These are phyloP conservation scores for Plotosus lineatus DNA, from an alignment of 2,113 vertebrate species.

Conservation along the genomic window DNA sequence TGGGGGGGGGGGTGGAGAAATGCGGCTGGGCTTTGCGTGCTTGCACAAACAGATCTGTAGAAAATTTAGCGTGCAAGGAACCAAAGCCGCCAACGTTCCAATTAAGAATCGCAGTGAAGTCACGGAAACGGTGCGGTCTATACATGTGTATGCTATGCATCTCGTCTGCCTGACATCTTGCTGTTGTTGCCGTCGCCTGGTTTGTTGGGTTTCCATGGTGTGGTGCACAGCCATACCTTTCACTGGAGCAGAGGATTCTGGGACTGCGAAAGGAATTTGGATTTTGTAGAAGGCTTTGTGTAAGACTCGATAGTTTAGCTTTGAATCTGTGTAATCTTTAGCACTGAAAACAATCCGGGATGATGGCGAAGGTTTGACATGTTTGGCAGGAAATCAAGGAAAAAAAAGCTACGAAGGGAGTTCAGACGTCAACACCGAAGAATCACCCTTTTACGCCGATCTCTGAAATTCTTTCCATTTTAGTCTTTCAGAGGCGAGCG, in stretches of 20 bases:
- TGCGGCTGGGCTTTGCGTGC: neutral
- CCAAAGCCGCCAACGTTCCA: conserved; percentile 18
- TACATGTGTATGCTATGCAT: neutral
- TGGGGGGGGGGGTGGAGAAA: no score
- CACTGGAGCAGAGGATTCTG: conserved; percentile 34
- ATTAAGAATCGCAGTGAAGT: conserved; percentile 1
- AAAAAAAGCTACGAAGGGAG: conserved; percentile 42
- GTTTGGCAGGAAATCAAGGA: conserved; percentile 61
- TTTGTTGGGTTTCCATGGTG: conserved; percentile 7
- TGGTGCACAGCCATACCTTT: neutral
- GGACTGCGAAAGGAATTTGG: neutral
- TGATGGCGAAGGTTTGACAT: conserved; percentile 46
- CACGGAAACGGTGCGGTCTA: neutral
- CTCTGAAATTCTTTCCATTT: conserved; percentile 23
- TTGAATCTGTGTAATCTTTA: conserved; percentile 55
- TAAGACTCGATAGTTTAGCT: conserved; percentile 56
- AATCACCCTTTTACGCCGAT: neutral
- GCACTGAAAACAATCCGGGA: conserved; percentile 38
- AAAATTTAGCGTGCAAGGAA: conserved; percentile 7
- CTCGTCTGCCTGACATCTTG: neutral
- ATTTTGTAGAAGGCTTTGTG: neutral
- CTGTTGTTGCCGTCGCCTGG: conserved; percentile 26
- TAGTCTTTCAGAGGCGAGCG: neutral
- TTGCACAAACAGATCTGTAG: conserved; percentile 38
- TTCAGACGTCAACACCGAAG: conserved; percentile 25